phyloP scores from a whole-genome alignment of 2,888 invertebrate species.

The Amorpha juglandis region DNA sequence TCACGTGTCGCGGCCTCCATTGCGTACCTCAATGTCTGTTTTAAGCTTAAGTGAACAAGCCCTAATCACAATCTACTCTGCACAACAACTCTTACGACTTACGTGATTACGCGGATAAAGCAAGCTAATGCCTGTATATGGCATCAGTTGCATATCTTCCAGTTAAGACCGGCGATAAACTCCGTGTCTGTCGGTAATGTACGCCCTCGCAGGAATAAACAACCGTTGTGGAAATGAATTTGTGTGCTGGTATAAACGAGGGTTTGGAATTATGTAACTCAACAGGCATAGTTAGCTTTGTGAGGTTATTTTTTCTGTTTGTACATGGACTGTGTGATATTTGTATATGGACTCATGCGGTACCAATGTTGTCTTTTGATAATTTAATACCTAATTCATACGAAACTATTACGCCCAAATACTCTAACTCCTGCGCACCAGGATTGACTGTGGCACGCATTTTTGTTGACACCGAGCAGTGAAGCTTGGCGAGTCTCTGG shows the following conservation, averaged over 20 bases:
- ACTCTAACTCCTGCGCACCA: too few relatives aligned
- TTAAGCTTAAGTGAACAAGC: neutral
- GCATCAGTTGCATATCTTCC: slow-evolving; percentile 11
- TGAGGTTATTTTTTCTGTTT: neutral
- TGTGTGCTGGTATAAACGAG: slow-evolving; percentile 5
- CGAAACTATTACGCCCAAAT: too few relatives aligned
- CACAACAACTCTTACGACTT: neutral
- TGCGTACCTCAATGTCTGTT: too few relatives aligned
- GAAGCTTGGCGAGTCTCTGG: too few relatives aligned
- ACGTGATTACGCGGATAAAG: slow-evolving; percentile 17
- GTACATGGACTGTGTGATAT: too few relatives aligned
- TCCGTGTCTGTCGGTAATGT: neutral
- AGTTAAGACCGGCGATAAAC: slow-evolving; percentile 21
- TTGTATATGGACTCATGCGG: too few relatives aligned
- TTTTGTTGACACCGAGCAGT: too few relatives aligned
- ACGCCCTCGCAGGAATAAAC: slow-evolving; percentile 27
- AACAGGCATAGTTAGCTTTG: neutral
- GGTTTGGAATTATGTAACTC: neutral
- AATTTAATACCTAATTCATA: too few relatives aligned
- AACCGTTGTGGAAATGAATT: slow-evolving; percentile 25
- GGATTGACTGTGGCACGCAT: too few relatives aligned
- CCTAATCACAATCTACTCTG: neutral
- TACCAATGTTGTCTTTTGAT: too few relatives aligned
- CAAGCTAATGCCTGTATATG: slow-evolving; percentile 2
- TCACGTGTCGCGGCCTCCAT: too few relatives aligned